Evolutionary conservation across 64 coral and sea anemone species (phyloP), one percentile per base, ranked within the genome.

Genomic region (Montipora sp.): DNA sequence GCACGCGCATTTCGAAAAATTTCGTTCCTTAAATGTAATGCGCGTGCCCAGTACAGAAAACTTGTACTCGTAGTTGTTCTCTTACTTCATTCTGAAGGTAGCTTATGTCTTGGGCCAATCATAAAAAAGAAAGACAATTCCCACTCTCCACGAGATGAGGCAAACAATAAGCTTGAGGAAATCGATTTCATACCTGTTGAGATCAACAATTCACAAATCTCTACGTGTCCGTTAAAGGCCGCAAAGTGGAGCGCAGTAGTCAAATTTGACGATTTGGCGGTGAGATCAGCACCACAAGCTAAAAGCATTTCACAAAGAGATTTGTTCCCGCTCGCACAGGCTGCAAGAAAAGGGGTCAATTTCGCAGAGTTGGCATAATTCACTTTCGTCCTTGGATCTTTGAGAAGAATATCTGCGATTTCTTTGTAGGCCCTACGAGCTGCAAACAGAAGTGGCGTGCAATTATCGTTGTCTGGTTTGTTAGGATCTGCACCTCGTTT

Each of bases 161-260:
- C 36, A 36, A 36, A 36, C 36, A 36, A 36, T 36, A 36, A 36
- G 22, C 21, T 48, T 50, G 18, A 80, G n/a, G 13, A 9, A 8
- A 14, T 0, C 0, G 12, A 22, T 36, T 7, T 59, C 23, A 11
- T 80, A 93, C 91, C 91, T 93, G 83, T 7, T 7, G 84, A 22
- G n/a, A 93, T 87, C 8, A 93, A 47, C 12, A 88, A 44, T 59
- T 93, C 77, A 27, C 61, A 84, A 8, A 80, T 68, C 13, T 88
- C 83, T 0, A 14, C 27, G 59, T 88, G 71, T 9, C 83, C 83
- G 49, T 20, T 71, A 11, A 65, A 59, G 8, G 77, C 83, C 4
- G 84, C 91, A 53, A 18, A 23, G 74, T 93, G 91, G 13, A 93
- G n/a, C 0, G 83, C 83, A 43, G 83, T 93, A 8, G 63, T 80